Base-by-base conservation (phyloP, 2,888 invertebrate species). In the Drosophila anomelani region DNA sequence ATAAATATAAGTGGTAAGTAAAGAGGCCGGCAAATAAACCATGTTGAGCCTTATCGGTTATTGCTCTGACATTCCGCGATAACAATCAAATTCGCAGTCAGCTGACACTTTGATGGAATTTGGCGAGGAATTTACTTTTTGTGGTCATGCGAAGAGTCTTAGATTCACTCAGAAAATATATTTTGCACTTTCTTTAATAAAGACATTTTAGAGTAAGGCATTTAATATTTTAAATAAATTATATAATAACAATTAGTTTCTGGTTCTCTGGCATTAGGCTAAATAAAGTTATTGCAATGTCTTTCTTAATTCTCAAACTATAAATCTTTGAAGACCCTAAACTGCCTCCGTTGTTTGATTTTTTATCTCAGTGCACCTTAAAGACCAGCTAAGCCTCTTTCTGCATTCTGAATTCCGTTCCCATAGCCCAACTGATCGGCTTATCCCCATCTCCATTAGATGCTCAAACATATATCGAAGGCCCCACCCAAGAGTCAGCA, bases 11-110 rank as follows among this genome's bases (percentile, higher is more conserved):
- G 51, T 53, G 51, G 51, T 53, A 53, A 36, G 36, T 53, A 53
- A 53, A 6, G 15, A 12, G 41, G 17, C 10, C 41, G 41, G 55
- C 39, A 41, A 51, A 64, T 63, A 63, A 51, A 66, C 36, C 67
- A 38, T 46, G 38, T 36, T 43, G 46, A 12, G 17, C 29, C 54
- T 87, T 85, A 85, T 85, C 89, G 88, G 80, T 73, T 85, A 66
- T 80, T 89, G 64, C 54, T 66, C 87, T 51, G 17, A 8, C 41
- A 46, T 53, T 60, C 51, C 54, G 66, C 74, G 85, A 89, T 88
- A 84, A 75, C 72, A 55, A 73, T 61, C 66, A 63, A 54, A 38
- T 66, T 66, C 15, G 26, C 29, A 36, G 77, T 85, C 77, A 82
- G 74, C 76, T 85, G 88, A 88, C 55, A 20, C 51, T 74, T 67